Base-by-base conservation (phyloP, 2,113 vertebrate species). In the Rhizomys pruinosus region DNA sequence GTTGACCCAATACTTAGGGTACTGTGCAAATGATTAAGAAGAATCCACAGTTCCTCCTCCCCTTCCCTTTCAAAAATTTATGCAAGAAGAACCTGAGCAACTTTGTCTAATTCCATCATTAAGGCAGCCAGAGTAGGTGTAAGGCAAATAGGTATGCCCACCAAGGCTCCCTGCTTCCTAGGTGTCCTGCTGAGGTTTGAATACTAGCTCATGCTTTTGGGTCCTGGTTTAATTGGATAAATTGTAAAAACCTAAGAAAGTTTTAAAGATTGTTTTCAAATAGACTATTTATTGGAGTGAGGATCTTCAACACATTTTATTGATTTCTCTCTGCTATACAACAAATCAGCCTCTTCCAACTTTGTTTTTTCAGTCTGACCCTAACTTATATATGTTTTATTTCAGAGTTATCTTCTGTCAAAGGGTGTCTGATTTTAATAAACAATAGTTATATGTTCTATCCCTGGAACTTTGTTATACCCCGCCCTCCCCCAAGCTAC, bases 261-360 rank as follows among this genome's bases (percentile, higher is more conserved):
- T 69, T 64, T 71, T 15, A 68, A 85, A 59, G 2, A 37, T 25
- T 47, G 32, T 9, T 71, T 86, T 91, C 37, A n/a, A 37, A 34
- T 0, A 66, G 59, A 15, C 12, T 27, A 5, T 37, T 91, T 84
- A 59, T 47, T 6, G n/a, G 27, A 44, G 32, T 17, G 63, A 29
- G 5, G 64, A 16, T 63, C 57, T 78, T 3, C 3, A 64, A 37
- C 20, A 42, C 29, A 15, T 23, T 20, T 15, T 47, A 3, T 7
- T 13, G 5, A 10, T 6, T 68, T 9, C 1, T 2, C 20, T 47
- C 0, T 20, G 23, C 44, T 9, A 0, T 29, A 25, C 2, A 19
- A 42, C 15, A 55, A 22, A 89, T 2, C 20, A 22, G 17, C 0
- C 0, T 7, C 64, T 39, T 8, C 11, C 13, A 77, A 44, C 23